These are phyloP conservation scores for Tachuris rubrigastra DNA, from an alignment of 2,113 vertebrate species.

Conservation along the genomic window DNA sequence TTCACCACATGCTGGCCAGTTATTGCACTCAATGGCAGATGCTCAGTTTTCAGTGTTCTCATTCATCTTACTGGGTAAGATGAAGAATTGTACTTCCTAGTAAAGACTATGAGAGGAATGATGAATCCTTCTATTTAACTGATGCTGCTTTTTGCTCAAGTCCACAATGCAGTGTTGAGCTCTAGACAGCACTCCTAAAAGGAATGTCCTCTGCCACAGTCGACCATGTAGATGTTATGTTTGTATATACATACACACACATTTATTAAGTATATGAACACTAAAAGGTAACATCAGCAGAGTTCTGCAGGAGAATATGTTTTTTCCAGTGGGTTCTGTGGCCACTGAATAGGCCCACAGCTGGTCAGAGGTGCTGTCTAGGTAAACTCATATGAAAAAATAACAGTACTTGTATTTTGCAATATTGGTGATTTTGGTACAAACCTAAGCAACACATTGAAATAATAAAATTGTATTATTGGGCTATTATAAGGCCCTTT, in stretches of 20 bases:
- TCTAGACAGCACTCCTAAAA: not conserved
- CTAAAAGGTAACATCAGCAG: not conserved
- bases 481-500: not conserved
- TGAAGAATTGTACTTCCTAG: not conserved
- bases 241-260: not conserved
- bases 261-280: not conserved
- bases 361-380: not conserved
- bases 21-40: rapidly evolving
- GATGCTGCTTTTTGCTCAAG: not conserved
- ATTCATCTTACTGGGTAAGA: not conserved
- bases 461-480: not conserved
- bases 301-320: not conserved
- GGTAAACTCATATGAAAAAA: not conserved
- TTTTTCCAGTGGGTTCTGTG: not conserved
- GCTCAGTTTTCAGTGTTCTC: not conserved
- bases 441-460: not conserved
- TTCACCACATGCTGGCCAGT: not conserved
- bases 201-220: not conserved
- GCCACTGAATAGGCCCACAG: not conserved
- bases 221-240: no score
- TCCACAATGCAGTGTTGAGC: not conserved
- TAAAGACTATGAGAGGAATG: not conserved
- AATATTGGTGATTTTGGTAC: not conserved
- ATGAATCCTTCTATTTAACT: not conserved
- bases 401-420: not conserved